A percentile compares a stretch with the other conserved stretches of the same genome.
These are phyloP conservation scores for Bugula neritina DNA, from an alignment of 2,888 invertebrate species.

Conservation along the genomic window DNA sequence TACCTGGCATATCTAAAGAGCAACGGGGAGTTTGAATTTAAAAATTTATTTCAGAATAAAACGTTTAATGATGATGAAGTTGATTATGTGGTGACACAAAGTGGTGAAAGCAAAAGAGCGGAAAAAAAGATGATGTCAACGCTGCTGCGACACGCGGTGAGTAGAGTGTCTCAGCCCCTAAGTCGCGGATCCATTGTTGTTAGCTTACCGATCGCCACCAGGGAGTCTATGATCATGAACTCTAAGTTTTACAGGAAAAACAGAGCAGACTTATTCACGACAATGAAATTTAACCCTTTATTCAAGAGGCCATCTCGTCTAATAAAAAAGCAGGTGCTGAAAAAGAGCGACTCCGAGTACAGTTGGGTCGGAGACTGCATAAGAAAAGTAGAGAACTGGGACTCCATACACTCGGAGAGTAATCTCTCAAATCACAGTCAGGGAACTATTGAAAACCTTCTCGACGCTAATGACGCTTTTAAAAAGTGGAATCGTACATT, in stretches of 20 bases:
- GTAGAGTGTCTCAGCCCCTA: not conserved
- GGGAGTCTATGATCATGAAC: not conserved
- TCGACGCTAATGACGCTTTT: not conserved
- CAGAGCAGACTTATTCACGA: not conserved
- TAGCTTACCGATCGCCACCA: not conserved
- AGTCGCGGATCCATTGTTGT: not conserved
- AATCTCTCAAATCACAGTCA: not conserved
- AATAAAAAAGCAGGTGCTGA: not conserved
- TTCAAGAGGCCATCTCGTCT: not conserved
- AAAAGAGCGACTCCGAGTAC: not conserved
- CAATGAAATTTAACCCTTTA: not conserved
- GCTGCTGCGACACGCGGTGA: not conserved
- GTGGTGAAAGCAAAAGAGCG: not conserved
- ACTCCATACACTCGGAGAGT: too few relatives aligned
- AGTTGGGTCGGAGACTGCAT: not conserved
- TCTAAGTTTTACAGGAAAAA: not conserved
- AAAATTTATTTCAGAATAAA: not conserved
- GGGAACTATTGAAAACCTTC: not conserved
- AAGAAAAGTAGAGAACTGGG: not conserved
- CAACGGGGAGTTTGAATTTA: not conserved
- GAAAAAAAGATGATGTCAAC: not conserved
- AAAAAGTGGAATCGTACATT: not conserved
- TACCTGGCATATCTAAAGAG: not conserved
- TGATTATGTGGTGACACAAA: constrained; percentile 11
- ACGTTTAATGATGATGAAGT: not conserved